Evolutionary conservation across 2,113 vertebrate genomes (phyloP).

Genomic region (Rhizomys pruinosus): DNA sequence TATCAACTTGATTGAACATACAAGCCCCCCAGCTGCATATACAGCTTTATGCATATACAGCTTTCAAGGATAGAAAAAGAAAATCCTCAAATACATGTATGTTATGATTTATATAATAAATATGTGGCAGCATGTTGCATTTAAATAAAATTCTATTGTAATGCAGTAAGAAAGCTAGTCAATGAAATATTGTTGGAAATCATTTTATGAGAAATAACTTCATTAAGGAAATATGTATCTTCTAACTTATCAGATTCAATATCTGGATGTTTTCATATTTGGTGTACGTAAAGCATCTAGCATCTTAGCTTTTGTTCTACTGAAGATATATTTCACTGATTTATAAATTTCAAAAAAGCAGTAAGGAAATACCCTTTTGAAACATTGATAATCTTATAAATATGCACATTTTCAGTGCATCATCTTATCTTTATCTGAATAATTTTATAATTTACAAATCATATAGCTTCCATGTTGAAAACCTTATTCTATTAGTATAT

Average conservation of each 20-base stretch:
- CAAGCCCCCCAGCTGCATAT: no score
- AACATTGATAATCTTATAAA: slow-evolving; percentile 20
- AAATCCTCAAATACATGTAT: neutral
- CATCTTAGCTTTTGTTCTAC: slow-evolving; percentile 17
- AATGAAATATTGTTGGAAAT: slow-evolving; percentile 7
- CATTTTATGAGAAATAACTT: slow-evolving; percentile 23
- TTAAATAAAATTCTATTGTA: slow-evolving; percentile 46
- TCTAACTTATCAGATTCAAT: slow-evolving; percentile 52
- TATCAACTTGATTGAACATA: no score
- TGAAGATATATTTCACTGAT: slow-evolving; percentile 28
- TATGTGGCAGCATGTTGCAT: neutral
- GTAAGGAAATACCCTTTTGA: slow-evolving; percentile 8
- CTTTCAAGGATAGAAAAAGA: slow-evolving; percentile 23
- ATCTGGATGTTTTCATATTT: slow-evolving; percentile 26
- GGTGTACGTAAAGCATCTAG: slow-evolving; percentile 36
- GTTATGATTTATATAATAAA: slow-evolving; percentile 25
- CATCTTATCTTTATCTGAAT: neutral
- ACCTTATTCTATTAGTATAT: neutral
- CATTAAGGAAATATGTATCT: slow-evolving; percentile 35
- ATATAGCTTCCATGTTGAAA: slow-evolving; percentile 20
- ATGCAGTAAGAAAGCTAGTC: slow-evolving; percentile 27
- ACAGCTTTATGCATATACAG: neutral
- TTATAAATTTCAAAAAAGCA: neutral
- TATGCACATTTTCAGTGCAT: neutral
- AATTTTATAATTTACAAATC: slow-evolving; percentile 39